Percentiles rank a stretch among this genome's conserved stretches.
phyloP scores from a whole-genome alignment of 2,113 vertebrate genomes.

The Sciurus niger region DNA sequence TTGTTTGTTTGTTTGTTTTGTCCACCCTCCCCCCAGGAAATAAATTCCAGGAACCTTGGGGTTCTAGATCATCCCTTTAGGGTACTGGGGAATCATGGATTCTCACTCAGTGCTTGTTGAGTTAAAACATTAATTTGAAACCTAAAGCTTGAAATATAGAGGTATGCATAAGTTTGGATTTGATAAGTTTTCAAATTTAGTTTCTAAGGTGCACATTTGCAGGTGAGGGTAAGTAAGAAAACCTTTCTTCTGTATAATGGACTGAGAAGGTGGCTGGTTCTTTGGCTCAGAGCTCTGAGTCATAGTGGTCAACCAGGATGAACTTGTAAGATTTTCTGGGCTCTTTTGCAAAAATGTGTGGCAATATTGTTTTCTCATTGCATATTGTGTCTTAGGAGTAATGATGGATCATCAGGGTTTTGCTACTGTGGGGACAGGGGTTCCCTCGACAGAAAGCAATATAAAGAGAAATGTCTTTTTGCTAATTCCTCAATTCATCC shows the following conservation, averaged over 20 bases:
- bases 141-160: constrained; percentile 6
- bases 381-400: neutral
- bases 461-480: neutral
- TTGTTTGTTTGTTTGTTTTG: too few species aligned
- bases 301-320: neutral
- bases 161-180: neutral
- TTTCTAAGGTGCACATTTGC: neutral
- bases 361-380: neutral
- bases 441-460: neutral
- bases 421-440: too few species aligned
- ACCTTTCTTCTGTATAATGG: neutral
- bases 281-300: neutral
- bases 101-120: neutral
- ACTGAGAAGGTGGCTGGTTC: neutral
- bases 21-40: neutral
- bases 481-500: neutral
- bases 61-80: neutral
- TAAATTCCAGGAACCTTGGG: accelerated
- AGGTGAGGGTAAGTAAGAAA: neutral
- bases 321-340: accelerated
- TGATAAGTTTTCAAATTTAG: neutral
- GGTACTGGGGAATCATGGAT: neutral
- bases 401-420: neutral
- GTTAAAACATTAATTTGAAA: constrained; percentile 18
- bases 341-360: accelerated